A percentile compares a stretch with the other conserved stretches of the same genome.
Conservation (phyloP, 2,888 invertebrate genomes). For the Tanytarsus gracilentus region DNA sequence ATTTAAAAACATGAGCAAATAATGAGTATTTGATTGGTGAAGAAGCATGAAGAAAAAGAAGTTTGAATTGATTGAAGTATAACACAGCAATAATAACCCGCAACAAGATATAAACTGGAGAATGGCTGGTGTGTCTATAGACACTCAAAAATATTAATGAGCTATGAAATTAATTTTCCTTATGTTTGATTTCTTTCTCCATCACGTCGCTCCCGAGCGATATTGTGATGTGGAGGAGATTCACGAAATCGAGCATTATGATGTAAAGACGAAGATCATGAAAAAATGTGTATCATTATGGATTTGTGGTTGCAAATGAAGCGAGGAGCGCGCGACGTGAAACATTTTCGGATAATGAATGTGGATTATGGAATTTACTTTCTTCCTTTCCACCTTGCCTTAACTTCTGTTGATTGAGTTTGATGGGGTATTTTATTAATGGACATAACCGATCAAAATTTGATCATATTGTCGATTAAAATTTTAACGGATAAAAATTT, state of each 20-base stretch:
- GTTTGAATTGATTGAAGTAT: constrained; percentile 2
- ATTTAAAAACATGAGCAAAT: constrained; percentile 3
- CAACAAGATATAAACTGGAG: too few species aligned
- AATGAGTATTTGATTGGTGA: constrained; percentile 23
- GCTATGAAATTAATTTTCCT: constrained; percentile 27
- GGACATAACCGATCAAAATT: too few species aligned
- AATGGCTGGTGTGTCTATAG: not conserved
- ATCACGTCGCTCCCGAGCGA: not conserved
- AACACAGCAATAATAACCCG: too few species aligned
- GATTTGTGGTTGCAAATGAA: constrained; percentile 20
- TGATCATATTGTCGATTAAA: too few species aligned
- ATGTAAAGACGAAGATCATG: not conserved
- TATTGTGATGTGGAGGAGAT: constrained; percentile 1
- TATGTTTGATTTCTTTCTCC: constrained; percentile 15
- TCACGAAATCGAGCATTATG: constrained; percentile 8
- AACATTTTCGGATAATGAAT: constrained; percentile 2
- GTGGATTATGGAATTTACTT: constrained; percentile 2
- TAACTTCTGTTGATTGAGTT: too few species aligned
- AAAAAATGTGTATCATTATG: constrained; percentile 20
- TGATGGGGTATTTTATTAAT: too few species aligned
- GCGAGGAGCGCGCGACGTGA: constrained; percentile 10
- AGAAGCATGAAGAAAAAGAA: constrained; percentile 4
- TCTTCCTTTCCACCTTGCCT: not conserved
- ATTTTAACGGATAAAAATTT: too few species aligned
- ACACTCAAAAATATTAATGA: constrained; percentile 24